Evolutionary conservation across 2,888 invertebrate species (phyloP).

Genomic region (Drosophila buzzatii): DNA sequence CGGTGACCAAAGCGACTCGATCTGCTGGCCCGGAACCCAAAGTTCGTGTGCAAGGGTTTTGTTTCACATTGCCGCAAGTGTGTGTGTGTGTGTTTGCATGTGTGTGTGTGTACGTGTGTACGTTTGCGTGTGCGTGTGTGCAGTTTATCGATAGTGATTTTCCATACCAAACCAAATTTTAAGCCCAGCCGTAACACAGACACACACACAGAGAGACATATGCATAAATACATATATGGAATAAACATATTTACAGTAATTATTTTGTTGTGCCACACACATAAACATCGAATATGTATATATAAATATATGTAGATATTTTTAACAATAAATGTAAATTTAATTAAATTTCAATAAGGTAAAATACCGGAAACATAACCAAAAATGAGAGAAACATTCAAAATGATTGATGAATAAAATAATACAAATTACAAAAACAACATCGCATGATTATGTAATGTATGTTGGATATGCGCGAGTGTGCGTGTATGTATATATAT

Average conservation of each 20-base stretch:
- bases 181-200: constrained; percentile 67
- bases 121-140: constrained; percentile 36
- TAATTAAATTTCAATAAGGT: constrained; percentile 68
- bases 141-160: constrained; percentile 48
- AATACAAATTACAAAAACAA: constrained; percentile 57
- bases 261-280: constrained; percentile 53
- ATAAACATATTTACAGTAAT: constrained; percentile 65
- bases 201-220: constrained; percentile 51
- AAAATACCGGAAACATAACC: constrained; percentile 70
- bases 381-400: constrained; percentile 56
- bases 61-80: constrained; percentile 27
- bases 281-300: constrained; percentile 16
- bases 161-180: constrained; percentile 63
- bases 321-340: constrained; percentile 64
- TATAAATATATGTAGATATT: constrained; percentile 12
- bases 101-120: constrained; percentile 16
- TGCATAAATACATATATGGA: constrained; percentile 36
- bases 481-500: not conserved
- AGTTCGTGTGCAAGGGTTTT: constrained; percentile 37
- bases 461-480: constrained; percentile 16
- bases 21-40: constrained; percentile 84
- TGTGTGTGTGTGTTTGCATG: constrained; percentile 34
- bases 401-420: constrained; percentile 69
- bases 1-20: constrained; percentile 88
- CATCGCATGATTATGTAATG: constrained; percentile 61